A percentile compares a stretch with the other conserved stretches of the same genome.
These are phyloP conservation scores for Tachysurus vachellii DNA, from an alignment of 2,113 vertebrate genomes.

Conservation along the genomic window DNA sequence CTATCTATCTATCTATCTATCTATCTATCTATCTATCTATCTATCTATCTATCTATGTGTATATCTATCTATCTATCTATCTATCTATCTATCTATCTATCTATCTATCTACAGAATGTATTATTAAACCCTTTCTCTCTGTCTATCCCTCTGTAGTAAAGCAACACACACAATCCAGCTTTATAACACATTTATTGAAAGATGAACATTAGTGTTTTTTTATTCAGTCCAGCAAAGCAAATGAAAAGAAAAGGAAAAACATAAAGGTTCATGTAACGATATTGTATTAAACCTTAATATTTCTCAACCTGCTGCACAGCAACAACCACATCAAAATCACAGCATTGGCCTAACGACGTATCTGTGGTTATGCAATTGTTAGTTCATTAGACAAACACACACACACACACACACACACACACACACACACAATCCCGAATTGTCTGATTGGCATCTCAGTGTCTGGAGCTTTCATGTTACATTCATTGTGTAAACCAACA, in stretches of 20 bases:
- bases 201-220: not conserved
- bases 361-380: conserved; percentile 22
- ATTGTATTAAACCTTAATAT: conserved; percentile 30
- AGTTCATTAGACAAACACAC: conserved; percentile 1
- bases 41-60: not conserved
- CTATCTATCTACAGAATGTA: not conserved
- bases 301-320: conserved; percentile 8
- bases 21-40: not conserved
- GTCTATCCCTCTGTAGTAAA: not conserved
- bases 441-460: conserved; percentile 39
- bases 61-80: not conserved
- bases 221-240: conserved; percentile 10
- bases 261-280: conserved; percentile 10
- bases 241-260: not conserved
- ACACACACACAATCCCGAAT: not conserved
- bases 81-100: not conserved
- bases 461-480: conserved; percentile 23
- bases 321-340: conserved; percentile 27
- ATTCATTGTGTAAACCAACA: conserved; percentile 38
- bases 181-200: conserved; percentile 18
- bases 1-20: no score
- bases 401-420: conserved; percentile 8
- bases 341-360: conserved; percentile 23
- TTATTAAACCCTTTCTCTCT: no score
- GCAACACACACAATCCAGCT: not conserved